Percentiles rank a stretch among this genome's conserved stretches.
These are phyloP conservation scores for Halcyon malimbica DNA, from an alignment of 2,113 vertebrate genomes.

Conservation along the genomic window DNA sequence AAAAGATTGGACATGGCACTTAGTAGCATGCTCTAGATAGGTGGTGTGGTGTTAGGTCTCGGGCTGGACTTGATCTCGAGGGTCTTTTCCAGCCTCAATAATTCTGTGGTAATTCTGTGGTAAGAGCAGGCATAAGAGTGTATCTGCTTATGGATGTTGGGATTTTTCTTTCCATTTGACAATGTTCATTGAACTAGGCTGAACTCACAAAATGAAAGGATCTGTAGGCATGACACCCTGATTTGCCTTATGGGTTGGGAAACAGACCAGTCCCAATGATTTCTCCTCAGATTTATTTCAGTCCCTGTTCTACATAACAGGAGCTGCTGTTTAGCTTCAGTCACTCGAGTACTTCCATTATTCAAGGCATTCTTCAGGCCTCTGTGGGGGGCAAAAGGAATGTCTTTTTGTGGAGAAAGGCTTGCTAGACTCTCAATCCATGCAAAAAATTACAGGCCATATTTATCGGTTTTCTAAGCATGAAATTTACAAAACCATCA, in stretches of 20 bases:
- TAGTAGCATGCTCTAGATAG: too few species aligned
- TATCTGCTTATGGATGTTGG: neutral
- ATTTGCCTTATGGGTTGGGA: neutral
- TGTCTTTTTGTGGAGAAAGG: neutral
- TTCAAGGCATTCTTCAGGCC: neutral
- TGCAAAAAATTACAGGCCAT: neutral
- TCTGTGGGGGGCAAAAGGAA: neutral
- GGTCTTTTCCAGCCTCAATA: too few species aligned
- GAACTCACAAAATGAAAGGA: neutral
- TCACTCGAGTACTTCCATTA: neutral
- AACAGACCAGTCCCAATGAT: neutral
- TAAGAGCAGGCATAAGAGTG: neutral
- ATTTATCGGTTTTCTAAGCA: neutral
- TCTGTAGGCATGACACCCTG: neutral
- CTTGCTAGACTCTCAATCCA: neutral
- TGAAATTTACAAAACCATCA: neutral
- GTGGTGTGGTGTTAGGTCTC: too few species aligned
- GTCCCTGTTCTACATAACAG: neutral
- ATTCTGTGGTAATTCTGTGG: too few species aligned
- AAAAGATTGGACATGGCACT: too few species aligned
- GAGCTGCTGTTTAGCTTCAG: neutral
- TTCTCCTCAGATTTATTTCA: neutral
- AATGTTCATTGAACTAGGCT: neutral
- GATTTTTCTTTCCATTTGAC: neutral
- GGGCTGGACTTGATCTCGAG: too few species aligned